A percentile compares a stretch with the other conserved stretches of the same genome.
These are phyloP conservation scores for Parasteatoda tepidariorum DNA, from an alignment of 1,140 invertebrate genomes.

Conservation along the genomic window DNA sequence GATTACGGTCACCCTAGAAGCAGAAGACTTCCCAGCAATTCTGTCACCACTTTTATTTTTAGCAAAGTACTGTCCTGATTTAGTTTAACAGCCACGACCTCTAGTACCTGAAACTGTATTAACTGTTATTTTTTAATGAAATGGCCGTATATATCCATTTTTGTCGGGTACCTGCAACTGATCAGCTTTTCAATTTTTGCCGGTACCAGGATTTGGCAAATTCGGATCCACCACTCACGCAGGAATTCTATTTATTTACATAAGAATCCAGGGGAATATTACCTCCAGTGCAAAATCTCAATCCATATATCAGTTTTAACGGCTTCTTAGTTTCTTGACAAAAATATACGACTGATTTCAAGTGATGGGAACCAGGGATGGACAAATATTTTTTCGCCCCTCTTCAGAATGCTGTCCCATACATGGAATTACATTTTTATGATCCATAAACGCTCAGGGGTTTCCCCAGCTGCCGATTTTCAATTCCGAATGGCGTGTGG, in stretches of 20 bases:
- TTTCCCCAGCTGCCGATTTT: background rate
- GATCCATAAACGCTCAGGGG: conserved; percentile 3
- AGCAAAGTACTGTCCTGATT: no score
- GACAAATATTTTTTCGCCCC: background rate
- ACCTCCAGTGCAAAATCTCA: no score
- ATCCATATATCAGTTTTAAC: background rate
- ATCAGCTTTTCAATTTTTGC: no score
- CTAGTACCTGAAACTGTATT: no score
- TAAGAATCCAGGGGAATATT: no score
- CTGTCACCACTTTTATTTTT: no score
- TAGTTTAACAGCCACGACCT: no score
- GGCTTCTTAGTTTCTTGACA: background rate
- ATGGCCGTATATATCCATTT: no score
- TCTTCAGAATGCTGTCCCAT: background rate
- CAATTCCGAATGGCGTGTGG: background rate
- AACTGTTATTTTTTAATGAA: no score
- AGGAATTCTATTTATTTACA: background rate
- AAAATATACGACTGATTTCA: background rate
- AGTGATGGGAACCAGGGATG: background rate
- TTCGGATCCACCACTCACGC: background rate
- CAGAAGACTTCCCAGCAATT: no score
- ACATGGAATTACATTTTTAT: background rate
- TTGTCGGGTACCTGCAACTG: no score
- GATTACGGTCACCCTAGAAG: no score
- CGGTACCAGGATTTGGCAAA: background rate